Conservation (phyloP, 2,888 invertebrate genomes). For the Atrina japonica region DNA sequence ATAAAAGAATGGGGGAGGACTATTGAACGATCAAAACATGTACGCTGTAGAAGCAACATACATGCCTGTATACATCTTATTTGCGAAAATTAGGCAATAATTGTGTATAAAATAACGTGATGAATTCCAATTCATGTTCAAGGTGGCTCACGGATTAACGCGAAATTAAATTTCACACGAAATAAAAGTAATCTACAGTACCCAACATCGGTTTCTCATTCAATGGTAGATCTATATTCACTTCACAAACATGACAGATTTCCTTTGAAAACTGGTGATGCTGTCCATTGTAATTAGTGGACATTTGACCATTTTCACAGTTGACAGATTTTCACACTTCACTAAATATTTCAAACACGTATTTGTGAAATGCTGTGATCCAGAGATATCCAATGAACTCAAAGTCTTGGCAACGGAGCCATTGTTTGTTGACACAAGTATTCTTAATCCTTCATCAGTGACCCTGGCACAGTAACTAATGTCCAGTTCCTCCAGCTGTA, state of each 20-base stretch:
- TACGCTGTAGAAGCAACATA: no score
- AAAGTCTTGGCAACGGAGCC: conserved; percentile 45
- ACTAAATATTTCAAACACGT: conserved; percentile 41
- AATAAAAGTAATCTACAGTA: no score
- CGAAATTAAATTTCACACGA: no score
- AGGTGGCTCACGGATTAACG: no score
- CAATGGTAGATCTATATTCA: no score
- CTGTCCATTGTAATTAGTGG: conserved; percentile 27
- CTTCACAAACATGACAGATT: conserved; percentile 19
- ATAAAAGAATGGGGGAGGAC: no score
- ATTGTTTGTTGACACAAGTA: conserved; percentile 52
- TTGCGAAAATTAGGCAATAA: no score
- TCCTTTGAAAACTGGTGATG: conserved; percentile 27
- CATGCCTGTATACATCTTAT: no score
- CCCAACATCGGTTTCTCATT: no score
- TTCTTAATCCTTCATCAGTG: conserved; percentile 92
- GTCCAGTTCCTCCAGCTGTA: conserved; percentile 86
- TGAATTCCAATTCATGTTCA: no score
- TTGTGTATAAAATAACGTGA: no score
- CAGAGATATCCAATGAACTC: conserved; percentile 55
- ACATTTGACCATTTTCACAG: conserved; percentile 34
- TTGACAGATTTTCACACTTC: conserved; percentile 22
- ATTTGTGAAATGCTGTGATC: conserved; percentile 60
- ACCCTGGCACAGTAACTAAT: conserved; percentile 92
- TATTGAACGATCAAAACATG: no score